These are phyloP conservation scores for Mayetiola destructor DNA, from an alignment of 2,888 invertebrate species.

Conservation along the genomic window DNA sequence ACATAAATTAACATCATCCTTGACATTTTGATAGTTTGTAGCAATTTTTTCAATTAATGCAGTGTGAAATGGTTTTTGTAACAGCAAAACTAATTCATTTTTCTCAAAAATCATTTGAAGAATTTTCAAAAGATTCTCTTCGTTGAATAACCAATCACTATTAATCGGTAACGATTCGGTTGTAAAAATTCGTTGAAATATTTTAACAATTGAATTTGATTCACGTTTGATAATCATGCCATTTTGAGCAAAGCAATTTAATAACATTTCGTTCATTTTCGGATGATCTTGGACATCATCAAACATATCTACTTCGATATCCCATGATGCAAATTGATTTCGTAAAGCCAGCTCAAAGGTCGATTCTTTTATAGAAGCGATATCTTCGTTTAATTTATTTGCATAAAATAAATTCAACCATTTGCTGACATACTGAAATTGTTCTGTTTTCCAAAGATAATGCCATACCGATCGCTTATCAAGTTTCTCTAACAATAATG, in stretches of 20 bases:
- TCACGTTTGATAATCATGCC: conserved; percentile 51
- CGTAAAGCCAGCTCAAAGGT: neutral
- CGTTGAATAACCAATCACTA: conserved; percentile 7
- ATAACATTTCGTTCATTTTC: neutral
- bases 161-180: conserved; percentile 26
- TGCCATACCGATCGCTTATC: conserved; percentile 29
- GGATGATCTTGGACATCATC: conserved; percentile 11
- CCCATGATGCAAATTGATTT: conserved; percentile 22
- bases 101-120: neutral
- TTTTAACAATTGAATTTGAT: conserved; percentile 38
- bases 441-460: conserved; percentile 25
- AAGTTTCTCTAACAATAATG: conserved; percentile 27
- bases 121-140: neutral
- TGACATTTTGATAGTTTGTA: neutral
- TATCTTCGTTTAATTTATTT: neutral
- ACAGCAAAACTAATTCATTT: neutral
- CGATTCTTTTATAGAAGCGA: neutral
- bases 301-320: conserved; percentile 29
- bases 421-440: conserved; percentile 23
- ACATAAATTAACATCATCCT: conserved; percentile 15
- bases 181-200: conserved; percentile 45
- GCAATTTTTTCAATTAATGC: neutral
- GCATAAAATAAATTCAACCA: conserved; percentile 24
- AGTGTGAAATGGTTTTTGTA: neutral
- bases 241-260: conserved; percentile 29